phyloP scores from a whole-genome alignment of 30 jellyfish, hydroid and myxozoan species.

The Turritopsis rubra region DNA sequence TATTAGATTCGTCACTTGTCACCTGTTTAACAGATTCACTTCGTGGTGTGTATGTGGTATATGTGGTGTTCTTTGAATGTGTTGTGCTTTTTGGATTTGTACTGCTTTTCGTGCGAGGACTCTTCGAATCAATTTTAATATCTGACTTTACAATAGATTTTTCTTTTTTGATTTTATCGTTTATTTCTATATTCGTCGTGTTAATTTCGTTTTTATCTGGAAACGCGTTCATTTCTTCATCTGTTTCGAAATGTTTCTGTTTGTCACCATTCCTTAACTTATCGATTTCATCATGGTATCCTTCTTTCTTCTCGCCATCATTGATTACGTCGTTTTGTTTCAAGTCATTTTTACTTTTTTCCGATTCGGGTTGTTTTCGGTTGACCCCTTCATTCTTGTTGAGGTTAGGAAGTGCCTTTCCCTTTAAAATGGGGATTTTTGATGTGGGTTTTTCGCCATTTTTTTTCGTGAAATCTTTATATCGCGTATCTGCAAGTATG shows the following conservation, averaged over 20 bases:
- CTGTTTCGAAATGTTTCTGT: no score
- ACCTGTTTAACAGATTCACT: neutral
- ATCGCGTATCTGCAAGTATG: slow-evolving; percentile 43
- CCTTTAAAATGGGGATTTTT: slow-evolving; percentile 8
- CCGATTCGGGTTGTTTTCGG: neutral
- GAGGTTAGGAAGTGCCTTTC: neutral
- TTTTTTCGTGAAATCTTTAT: slow-evolving; percentile 23
- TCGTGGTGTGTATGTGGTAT: neutral
- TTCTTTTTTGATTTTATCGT: neutral
- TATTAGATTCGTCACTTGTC: neutral
- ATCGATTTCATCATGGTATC: neutral
- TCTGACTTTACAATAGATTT: neutral
- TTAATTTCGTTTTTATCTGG: neutral
- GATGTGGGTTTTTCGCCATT: neutral
- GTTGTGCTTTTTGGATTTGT: neutral
- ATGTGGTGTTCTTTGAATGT: neutral
- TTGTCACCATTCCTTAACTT: neutral
- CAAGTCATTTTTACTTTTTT: neutral
- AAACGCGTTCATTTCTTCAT: no score
- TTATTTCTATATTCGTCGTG: neutral
- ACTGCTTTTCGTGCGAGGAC: neutral
- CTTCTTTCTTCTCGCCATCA: no score
- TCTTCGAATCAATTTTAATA: neutral
- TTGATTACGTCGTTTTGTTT: neutral
- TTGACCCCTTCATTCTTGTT: neutral